phyloP scores from a whole-genome alignment of 1,140 invertebrate species.

The Listronotus oregonensis region DNA sequence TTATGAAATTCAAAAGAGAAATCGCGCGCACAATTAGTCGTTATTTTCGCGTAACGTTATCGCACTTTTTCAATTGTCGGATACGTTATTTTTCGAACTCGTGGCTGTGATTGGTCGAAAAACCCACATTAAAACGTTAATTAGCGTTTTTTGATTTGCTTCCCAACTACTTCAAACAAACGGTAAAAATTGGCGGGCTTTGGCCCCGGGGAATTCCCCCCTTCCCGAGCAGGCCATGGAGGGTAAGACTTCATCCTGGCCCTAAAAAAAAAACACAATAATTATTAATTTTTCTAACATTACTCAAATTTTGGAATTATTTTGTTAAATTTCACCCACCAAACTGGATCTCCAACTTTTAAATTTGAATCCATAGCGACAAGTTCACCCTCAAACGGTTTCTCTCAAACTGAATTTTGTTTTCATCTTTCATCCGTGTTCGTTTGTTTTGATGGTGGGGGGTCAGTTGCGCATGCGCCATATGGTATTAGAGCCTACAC shows the following conservation, averaged over 20 bases:
- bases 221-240: slow-evolving; percentile 23
- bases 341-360: slow-evolving; percentile 76
- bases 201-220: background rate
- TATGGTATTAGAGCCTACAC: no score
- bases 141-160: background rate
- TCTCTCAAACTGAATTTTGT: slow-evolving; percentile 39
- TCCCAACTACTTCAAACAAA: slow-evolving; percentile 1
- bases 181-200: slow-evolving; percentile 2
- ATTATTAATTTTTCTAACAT: slow-evolving; percentile 9
- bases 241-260: slow-evolving; percentile 11
- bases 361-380: slow-evolving; percentile 34
- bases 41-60: slow-evolving; percentile 19
- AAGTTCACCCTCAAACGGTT: slow-evolving; percentile 11
- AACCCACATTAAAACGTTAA: background rate
- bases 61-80: slow-evolving; percentile 10
- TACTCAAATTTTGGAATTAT: slow-evolving; percentile 21
- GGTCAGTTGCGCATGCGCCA: no score
- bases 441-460: slow-evolving; percentile 7
- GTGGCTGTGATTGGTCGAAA: slow-evolving; percentile 10
- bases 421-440: slow-evolving; percentile 2
- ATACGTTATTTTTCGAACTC: slow-evolving; percentile 3
- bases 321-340: slow-evolving; percentile 62
- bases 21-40: slow-evolving; percentile 8
- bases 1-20: slow-evolving; percentile 25
- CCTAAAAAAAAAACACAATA: slow-evolving; percentile 17